Conservation (phyloP, 2,888 invertebrate species). For the Prosopocoilus inquinatus region DNA sequence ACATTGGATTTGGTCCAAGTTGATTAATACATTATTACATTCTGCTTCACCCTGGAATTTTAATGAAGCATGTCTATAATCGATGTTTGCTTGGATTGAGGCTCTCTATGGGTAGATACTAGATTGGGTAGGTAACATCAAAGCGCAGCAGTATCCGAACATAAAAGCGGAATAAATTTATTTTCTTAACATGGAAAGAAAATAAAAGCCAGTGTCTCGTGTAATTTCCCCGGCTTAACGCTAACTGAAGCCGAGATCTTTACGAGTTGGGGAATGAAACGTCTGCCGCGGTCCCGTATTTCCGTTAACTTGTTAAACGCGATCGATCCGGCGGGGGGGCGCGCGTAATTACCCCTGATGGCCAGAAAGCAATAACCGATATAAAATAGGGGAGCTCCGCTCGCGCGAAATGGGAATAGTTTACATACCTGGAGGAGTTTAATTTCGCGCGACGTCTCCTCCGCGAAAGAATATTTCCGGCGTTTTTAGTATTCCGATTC, state of each 20-base stretch:
- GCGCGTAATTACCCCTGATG: slow-evolving; percentile 13
- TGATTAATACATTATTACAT: too few species aligned
- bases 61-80: too few species aligned
- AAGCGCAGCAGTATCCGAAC: too few species aligned
- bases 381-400: slow-evolving; percentile 3
- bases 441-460: too few species aligned
- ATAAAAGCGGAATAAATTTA: too few species aligned
- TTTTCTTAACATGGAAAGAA: background rate
- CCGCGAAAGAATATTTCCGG: background rate
- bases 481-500: too few species aligned
- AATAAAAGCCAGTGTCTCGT: slow-evolving; percentile 21
- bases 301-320: slow-evolving; percentile 31
- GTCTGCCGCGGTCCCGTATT: slow-evolving; percentile 26
- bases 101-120: too few species aligned
- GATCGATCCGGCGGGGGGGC: slow-evolving; percentile 24
- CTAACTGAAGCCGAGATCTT: slow-evolving; percentile 31
- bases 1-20: too few species aligned
- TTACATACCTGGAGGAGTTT: slow-evolving; percentile 11
- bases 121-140: too few species aligned
- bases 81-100: too few species aligned
- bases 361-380: slow-evolving; percentile 17
- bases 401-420: slow-evolving; percentile 8
- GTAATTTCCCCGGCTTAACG: slow-evolving; percentile 27
- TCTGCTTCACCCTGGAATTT: too few species aligned
- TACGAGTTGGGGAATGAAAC: slow-evolving; percentile 27